Conservation (phyloP, 23 tunicate genomes). For the Corella eumyota region DNA sequence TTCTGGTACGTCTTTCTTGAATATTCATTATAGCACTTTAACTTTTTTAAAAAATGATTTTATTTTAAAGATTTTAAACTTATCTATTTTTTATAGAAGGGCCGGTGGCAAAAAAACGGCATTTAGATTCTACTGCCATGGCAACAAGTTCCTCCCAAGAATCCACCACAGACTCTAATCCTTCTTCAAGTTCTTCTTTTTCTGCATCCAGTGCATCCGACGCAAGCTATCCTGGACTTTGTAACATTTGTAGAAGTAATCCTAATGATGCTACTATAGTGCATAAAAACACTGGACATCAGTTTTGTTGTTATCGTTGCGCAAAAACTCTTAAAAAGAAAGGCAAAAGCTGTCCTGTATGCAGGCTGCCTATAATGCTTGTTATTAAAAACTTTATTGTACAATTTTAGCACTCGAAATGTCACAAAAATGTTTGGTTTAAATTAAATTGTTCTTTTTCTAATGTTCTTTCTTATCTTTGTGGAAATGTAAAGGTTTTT, state of each 20-base stretch:
- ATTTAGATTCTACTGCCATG: constrained; percentile 13
- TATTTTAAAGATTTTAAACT: no score
- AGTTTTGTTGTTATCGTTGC: constrained; percentile 75
- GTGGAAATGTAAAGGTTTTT: no score
- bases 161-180: constrained; percentile 1
- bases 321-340: constrained; percentile 36
- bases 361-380: constrained; percentile 47
- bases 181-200: constrained; percentile 6
- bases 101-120: constrained; percentile 3
- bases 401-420: constrained; percentile 11
- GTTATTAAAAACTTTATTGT: constrained; percentile 53
- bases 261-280: constrained; percentile 53
- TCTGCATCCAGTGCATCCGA: constrained; percentile 1
- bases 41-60: no score
- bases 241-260: constrained; percentile 62
- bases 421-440: no score
- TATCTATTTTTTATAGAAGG: no score
- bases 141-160: no score
- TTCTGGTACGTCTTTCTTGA: no score
- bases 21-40: no score
- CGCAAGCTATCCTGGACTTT: constrained; percentile 14
- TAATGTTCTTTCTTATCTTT: no score
- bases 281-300: constrained; percentile 54
- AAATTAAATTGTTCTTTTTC: no score
- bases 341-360: constrained; percentile 65